Percentiles rank a stretch among this genome's conserved stretches.
phyloP scores from a whole-genome alignment of 2,113 vertebrate species.

The Tupaia chinensis region DNA sequence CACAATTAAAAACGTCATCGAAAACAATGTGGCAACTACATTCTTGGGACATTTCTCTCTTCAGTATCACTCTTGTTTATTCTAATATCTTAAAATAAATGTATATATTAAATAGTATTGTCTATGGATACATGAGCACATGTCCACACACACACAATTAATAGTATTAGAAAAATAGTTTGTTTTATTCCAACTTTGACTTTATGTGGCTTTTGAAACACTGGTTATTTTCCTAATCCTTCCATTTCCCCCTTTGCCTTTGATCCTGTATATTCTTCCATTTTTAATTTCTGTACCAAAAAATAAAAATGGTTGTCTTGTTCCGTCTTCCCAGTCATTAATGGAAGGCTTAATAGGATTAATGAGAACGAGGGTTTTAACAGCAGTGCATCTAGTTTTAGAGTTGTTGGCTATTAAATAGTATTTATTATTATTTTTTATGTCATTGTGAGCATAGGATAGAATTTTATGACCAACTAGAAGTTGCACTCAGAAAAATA shows the following conservation, averaged over 20 bases:
- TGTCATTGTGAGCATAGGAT: background rate
- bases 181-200: constrained; percentile 22
- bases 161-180: background rate
- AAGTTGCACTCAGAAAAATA: constrained; percentile 44
- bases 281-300: background rate
- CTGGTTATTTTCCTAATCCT: constrained; percentile 18
- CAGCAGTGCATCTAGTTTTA: constrained; percentile 1
- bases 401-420: background rate
- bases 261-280: constrained; percentile 42
- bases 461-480: constrained; percentile 25
- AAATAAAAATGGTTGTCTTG: constrained; percentile 34
- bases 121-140: background rate
- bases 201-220: background rate
- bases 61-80: background rate
- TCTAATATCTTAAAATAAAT: background rate
- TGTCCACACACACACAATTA: rapidly evolving
- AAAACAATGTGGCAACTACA: constrained; percentile 24
- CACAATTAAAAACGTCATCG: background rate
- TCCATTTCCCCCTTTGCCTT: constrained; percentile 12
- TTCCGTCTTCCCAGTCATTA: constrained; percentile 43
- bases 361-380: constrained; percentile 45
- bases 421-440: background rate
- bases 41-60: background rate
- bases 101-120: background rate
- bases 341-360: constrained; percentile 31